phyloP scores from a whole-genome alignment of 2,797 vertebrate genomes.

The Rachycentron canadum region DNA sequence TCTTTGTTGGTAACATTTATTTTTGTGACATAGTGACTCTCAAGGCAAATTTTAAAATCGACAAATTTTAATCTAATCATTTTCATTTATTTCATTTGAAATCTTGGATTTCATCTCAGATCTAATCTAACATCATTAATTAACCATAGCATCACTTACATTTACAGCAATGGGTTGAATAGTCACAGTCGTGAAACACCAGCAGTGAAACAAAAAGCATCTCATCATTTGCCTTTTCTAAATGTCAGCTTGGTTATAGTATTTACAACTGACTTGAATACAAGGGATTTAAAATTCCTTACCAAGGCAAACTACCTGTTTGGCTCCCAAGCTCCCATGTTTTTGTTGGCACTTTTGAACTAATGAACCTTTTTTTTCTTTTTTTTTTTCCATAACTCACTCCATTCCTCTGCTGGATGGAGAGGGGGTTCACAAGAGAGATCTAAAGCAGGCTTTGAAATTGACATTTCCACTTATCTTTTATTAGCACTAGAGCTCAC shows the following conservation, averaged over 20 bases:
- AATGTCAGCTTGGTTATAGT: constrained; percentile 1
- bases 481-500: background rate
- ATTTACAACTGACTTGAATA: constrained; percentile 31
- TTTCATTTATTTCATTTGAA: background rate
- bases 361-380: constrained; percentile 46
- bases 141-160: constrained; percentile 9
- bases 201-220: background rate
- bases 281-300: constrained; percentile 51
- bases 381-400: constrained; percentile 34
- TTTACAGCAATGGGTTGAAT: background rate
- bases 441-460: constrained; percentile 47
- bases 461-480: constrained; percentile 21
- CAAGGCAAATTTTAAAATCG: constrained; percentile 9
- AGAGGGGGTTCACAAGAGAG: constrained; percentile 44
- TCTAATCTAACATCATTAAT: constrained; percentile 7
- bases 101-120: background rate
- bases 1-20: constrained; percentile 7
- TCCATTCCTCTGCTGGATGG: constrained; percentile 49
- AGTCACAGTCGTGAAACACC: background rate
- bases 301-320: constrained; percentile 72
- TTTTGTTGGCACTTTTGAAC: constrained; percentile 61
- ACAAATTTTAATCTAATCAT: constrained; percentile 19
- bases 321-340: constrained; percentile 58
- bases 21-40: background rate
- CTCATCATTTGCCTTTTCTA: background rate